phyloP scores from a whole-genome alignment of 1,140 invertebrate genomes.

The Ceratina calcarata region DNA sequence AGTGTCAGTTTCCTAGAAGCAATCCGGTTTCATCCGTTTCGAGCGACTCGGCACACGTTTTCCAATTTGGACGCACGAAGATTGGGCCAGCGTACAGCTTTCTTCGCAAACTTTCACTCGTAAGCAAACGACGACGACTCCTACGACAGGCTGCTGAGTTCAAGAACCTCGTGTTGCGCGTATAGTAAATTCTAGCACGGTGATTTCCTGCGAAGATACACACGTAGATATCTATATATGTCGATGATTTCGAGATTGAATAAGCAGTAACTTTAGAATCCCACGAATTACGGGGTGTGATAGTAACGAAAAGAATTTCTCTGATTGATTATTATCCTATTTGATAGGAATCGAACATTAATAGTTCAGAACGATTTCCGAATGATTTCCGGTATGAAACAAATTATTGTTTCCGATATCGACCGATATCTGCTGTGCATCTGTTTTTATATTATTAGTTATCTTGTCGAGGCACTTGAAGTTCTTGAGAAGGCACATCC shows the following conservation, averaged over 20 bases:
- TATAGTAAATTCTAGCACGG: conserved; percentile 16
- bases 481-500: conserved; percentile 45
- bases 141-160: conserved; percentile 58
- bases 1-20: conserved; percentile 41
- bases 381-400: not conserved
- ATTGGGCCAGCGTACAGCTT: conserved; percentile 59
- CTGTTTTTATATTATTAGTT: not conserved
- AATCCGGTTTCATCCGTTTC: conserved; percentile 20
- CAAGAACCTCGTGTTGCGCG: conserved; percentile 58
- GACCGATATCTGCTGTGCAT: not conserved
- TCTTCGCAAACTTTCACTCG: conserved; percentile 76
- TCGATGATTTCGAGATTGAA: no score
- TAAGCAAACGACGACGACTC: conserved; percentile 28
- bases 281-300: no score
- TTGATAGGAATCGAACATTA: not conserved
- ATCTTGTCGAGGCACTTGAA: conserved; percentile 35
- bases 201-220: conserved; percentile 27
- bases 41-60: not conserved
- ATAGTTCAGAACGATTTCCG: no score
- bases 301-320: not conserved
- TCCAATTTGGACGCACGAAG: conserved; percentile 5
- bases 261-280: no score
- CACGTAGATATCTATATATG: not conserved
- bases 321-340: no score
- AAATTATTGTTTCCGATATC: conserved; percentile 8